Percentiles rank a stretch among this genome's conserved stretches.
Evolutionary conservation across 2,797 vertebrate genomes (phyloP).

Genomic region (Staurois parvus): DNA sequence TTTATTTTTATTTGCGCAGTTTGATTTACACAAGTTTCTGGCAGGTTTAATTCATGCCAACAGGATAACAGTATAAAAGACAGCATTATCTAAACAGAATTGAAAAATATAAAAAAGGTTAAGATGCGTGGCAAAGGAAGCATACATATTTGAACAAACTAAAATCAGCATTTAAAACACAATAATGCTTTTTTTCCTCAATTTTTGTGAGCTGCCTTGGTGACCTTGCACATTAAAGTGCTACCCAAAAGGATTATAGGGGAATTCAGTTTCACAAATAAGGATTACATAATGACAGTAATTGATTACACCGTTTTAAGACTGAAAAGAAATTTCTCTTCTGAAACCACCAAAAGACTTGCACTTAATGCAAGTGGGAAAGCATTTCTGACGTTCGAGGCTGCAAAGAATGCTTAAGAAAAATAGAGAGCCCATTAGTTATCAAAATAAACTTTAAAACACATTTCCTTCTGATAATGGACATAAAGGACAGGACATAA

Average conservation of each 20-base stretch:
- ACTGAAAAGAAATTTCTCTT: not conserved
- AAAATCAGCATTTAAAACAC: too few species aligned
- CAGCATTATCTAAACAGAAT: too few species aligned
- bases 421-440: not conserved
- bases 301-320: not conserved
- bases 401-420: not conserved
- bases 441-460: constrained; percentile 15
- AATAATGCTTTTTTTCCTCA: too few species aligned
- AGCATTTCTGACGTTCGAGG: not conserved
- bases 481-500: constrained; percentile 15
- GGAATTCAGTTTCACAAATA: not conserved
- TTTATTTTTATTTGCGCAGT: too few species aligned
- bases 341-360: not conserved
- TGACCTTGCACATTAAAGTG: not conserved
- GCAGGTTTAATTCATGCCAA: too few species aligned
- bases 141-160: too few species aligned
- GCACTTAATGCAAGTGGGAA: not conserved
- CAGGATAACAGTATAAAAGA: too few species aligned
- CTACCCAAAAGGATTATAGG: not conserved
- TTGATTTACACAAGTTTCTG: too few species aligned
- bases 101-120: too few species aligned
- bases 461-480: constrained; percentile 30
- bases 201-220: not conserved
- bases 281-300: not conserved
- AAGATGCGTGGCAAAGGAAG: too few species aligned